Conservation (phyloP, 2,797 vertebrate genomes). For the Lates japonicus region DNA sequence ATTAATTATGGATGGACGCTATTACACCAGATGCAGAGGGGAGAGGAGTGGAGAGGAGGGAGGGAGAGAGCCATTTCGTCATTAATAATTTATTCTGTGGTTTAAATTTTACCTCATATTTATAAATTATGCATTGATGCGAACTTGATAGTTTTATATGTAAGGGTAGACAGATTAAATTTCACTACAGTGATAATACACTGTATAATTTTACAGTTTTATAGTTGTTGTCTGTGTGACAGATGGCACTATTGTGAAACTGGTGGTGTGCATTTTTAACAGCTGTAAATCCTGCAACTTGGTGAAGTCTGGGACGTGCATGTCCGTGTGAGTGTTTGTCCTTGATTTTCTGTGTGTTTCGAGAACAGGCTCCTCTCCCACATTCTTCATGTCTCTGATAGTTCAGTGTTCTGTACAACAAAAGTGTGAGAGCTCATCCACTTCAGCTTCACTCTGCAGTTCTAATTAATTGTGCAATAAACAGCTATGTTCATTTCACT, state of each 20-base stretch:
- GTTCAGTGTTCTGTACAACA: conserved; percentile 1
- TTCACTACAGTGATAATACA: conserved; percentile 15
- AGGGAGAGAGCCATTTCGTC: too few relatives aligned
- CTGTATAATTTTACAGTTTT: conserved; percentile 26
- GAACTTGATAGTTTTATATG: conserved; percentile 8
- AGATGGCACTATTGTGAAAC: conserved; percentile 32
- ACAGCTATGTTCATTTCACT: conserved; percentile 13
- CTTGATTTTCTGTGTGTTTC: conserved; percentile 34
- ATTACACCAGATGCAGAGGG: conserved; percentile 38
- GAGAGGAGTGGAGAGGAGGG: background rate
- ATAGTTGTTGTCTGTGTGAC: conserved; percentile 23
- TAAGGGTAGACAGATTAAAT: conserved; percentile 15
- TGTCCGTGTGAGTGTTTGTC: conserved; percentile 5
- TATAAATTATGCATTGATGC: too few relatives aligned
- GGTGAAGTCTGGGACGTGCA: background rate
- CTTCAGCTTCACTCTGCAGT: conserved; percentile 30
- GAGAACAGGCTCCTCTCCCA: background rate
- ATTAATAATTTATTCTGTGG: too few relatives aligned
- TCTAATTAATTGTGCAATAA: conserved; percentile 49
- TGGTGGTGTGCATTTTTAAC: conserved; percentile 20
- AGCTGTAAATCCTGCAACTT: conserved; percentile 24
- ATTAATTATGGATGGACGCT: conserved; percentile 63
- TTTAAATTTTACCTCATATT: too few relatives aligned
- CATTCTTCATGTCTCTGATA: conserved; percentile 12
- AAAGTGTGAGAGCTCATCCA: conserved; percentile 31